These are phyloP conservation scores for Xenopus petersii DNA, from an alignment of 2,797 vertebrate species.

Conservation along the genomic window DNA sequence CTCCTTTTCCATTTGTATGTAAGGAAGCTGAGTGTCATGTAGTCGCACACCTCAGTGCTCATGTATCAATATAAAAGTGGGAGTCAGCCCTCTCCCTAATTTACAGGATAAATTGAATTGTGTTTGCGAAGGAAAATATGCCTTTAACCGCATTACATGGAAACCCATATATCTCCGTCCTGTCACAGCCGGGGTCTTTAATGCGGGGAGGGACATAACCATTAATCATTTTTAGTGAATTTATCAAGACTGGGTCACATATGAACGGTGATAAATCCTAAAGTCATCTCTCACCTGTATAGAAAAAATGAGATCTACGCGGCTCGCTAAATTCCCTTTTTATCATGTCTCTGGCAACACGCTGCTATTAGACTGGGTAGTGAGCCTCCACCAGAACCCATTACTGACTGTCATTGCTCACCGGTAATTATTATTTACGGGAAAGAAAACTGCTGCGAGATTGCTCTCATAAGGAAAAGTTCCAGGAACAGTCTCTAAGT, in stretches of 20 bases:
- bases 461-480: constrained; percentile 19
- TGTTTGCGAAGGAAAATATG: too few species aligned
- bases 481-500: background rate
- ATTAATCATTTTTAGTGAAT: constrained; percentile 21
- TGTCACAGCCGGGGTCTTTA: constrained; percentile 3
- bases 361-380: constrained; percentile 32
- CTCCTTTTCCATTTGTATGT: too few species aligned
- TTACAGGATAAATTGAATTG: too few species aligned
- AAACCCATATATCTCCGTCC: background rate
- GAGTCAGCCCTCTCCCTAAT: too few species aligned
- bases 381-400: constrained; percentile 6
- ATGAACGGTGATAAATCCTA: background rate
- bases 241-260: constrained; percentile 2
- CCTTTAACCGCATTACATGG: background rate
- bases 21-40: too few species aligned
- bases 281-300: constrained; percentile 21
- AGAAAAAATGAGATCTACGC: constrained; percentile 15
- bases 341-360: constrained; percentile 10
- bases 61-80: too few species aligned
- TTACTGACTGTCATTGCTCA: constrained; percentile 27
- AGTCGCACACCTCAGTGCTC: too few species aligned
- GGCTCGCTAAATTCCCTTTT: background rate
- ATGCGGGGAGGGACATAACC: background rate
- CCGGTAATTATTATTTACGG: constrained; percentile 31
- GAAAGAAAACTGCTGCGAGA: constrained; percentile 24